Evolutionary conservation across 2,797 vertebrate genomes (phyloP).

Genomic region (Peromyscus attwateri): DNA sequence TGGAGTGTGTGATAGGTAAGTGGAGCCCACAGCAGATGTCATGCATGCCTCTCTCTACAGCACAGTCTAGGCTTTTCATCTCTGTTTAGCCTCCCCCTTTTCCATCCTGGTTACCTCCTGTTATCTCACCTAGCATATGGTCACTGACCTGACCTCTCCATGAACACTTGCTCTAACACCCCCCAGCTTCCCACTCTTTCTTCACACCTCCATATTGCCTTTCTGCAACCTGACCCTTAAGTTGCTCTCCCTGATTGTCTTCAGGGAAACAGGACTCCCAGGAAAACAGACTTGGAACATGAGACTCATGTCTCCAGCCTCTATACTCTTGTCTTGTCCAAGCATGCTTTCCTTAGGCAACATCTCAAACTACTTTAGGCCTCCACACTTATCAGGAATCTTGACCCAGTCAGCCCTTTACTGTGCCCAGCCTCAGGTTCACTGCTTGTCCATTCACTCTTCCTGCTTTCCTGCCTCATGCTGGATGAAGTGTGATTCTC

Average conservation of each 20-base stretch:
- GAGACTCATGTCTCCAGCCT: neutral
- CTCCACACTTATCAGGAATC: neutral
- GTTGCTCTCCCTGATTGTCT: neutral
- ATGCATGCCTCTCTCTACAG: neutral
- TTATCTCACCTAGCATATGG: neutral
- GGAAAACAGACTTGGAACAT: neutral
- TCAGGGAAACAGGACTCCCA: neutral
- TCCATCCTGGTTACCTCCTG: neutral
- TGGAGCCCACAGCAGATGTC: neutral
- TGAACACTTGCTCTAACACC: neutral
- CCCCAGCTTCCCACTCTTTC: neutral
- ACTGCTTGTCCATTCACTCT: neutral
- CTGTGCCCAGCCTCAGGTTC: too few relatives aligned
- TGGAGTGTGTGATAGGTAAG: slow-evolving; percentile 96
- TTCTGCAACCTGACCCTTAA: neutral
- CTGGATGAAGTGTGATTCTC: neutral
- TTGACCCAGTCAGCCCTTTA: neutral
- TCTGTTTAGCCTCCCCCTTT: neutral
- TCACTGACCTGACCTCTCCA: neutral
- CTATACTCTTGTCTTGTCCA: neutral
- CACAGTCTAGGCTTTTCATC: fast-evolving
- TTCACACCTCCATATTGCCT: neutral
- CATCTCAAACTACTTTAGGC: neutral
- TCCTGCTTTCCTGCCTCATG: neutral
- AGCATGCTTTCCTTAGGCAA: neutral